phyloP scores from a whole-genome alignment of 1,140 invertebrate genomes.

The Latrodectus geometricus region DNA sequence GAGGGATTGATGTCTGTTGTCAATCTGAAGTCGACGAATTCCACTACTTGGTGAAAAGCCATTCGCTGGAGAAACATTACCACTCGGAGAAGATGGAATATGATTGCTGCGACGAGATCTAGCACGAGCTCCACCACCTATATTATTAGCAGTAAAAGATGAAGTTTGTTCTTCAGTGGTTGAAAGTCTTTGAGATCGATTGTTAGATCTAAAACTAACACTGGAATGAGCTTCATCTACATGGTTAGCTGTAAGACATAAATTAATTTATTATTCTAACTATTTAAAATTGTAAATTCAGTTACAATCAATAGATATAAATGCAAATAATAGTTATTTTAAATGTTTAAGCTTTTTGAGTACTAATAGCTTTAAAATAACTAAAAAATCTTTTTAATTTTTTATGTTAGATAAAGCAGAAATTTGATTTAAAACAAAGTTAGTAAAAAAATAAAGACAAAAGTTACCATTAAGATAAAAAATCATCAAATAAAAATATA shows the following conservation, averaged over 20 bases:
- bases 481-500: too few relatives aligned
- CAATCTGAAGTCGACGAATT: conserved; percentile 49
- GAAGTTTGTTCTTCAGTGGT: conserved; percentile 34
- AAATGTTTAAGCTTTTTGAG: too few relatives aligned
- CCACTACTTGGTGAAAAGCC: conserved; percentile 53
- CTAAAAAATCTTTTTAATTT: too few relatives aligned
- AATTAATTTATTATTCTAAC: neutral
- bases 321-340: too few relatives aligned
- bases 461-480: too few relatives aligned
- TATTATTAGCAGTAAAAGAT: conserved; percentile 33
- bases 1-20: conserved; percentile 49
- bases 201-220: conserved; percentile 51
- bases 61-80: conserved; percentile 53
- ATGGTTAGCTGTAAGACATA: conserved; percentile 40
- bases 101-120: conserved; percentile 43
- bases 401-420: too few relatives aligned
- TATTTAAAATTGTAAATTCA: too few relatives aligned
- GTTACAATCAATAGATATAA: too few relatives aligned
- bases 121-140: conserved; percentile 35
- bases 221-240: conserved; percentile 48
- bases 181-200: conserved; percentile 32
- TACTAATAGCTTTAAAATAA: too few relatives aligned
- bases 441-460: too few relatives aligned
- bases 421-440: too few relatives aligned
- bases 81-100: conserved; percentile 46